Base-by-base conservation (phyloP, 1,140 invertebrate genomes). In the Maconellicoccus hirsutus region DNA sequence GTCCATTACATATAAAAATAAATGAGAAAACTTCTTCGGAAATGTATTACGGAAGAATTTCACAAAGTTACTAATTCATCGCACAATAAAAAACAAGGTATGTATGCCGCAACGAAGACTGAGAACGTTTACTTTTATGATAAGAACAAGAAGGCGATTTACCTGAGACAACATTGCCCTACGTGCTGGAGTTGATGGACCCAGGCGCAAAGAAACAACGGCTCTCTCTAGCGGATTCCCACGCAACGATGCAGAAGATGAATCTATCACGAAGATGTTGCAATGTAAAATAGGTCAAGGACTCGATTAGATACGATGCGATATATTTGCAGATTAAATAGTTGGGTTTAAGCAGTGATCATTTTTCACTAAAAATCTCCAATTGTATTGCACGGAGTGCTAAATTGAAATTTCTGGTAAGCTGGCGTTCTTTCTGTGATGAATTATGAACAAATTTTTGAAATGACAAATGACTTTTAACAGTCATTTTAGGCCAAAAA, bases 231-330 rank as follows among this genome's bases (percentile, higher is more conserved):
- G 61, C 61, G 61, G 61, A 66, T 66, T 66, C 61, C 61, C 61
- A 66, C 61, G 61, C 61, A 66, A 66, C 25, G 61, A 66, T 26
- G 3, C 61, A 66, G 61, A 66, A 66, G 61, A 66, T 66, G 61
- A 66, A 66, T 22, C 61, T 66, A 66, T 66, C 61, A 66, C 61
- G 61, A 66, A 25, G 25, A 66, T 66, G 61, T 66, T 25, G 61
- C 61, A 66, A 66, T 66, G 61, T 22, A 2, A 23, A 66, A 26
- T 66, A 66, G 61, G 61, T 66, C 61, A 66, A 66, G 61, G 61
- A 66, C 61, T 66, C 25, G 3, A 4, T 23, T 23, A 23, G 25
- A 16, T 66, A 19, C 61, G 61, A 3, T 4, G 61, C 21, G 61
- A 22, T 12, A 66, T 66, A 61, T n/a, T n/a, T 22, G 59, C 59